These are phyloP conservation scores for Xenopus petersii DNA, from an alignment of 2,797 vertebrate genomes.

Conservation along the genomic window DNA sequence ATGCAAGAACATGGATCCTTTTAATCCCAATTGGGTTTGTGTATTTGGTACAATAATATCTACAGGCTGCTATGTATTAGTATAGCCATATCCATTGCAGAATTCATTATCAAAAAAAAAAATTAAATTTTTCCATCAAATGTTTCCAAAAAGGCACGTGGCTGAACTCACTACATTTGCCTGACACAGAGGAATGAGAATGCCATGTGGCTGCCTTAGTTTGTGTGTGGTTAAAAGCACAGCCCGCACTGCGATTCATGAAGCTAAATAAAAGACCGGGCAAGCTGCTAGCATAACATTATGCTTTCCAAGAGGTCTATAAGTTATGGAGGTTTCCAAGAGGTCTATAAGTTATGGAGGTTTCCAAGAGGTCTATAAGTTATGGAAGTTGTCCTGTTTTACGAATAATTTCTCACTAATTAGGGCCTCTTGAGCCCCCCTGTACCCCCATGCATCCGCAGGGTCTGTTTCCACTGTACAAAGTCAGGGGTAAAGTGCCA, in stretches of 20 bases:
- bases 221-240: not conserved
- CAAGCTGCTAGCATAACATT: too few species aligned
- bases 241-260: not conserved
- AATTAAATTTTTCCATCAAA: not conserved
- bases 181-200: not conserved
- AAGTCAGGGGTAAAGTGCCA: too few species aligned
- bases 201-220: slow-evolving; percentile 1
- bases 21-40: not conserved
- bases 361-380: too few species aligned
- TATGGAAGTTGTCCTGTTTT: too few species aligned
- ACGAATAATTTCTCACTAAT: too few species aligned
- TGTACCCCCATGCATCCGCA: too few species aligned
- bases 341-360: too few species aligned
- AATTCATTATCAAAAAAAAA: not conserved
- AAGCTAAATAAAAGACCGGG: too few species aligned
- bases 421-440: too few species aligned
- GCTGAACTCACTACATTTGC: slow-evolving; percentile 1
- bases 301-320: too few species aligned
- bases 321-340: too few species aligned
- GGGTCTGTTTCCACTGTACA: too few species aligned
- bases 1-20: not conserved
- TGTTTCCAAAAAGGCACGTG: slow-evolving; percentile 4
- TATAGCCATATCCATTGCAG: not conserved
- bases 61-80: not conserved
- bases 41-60: not conserved